A percentile compares a stretch with the other conserved stretches of the same genome.
Evolutionary conservation across 2,797 vertebrate species (phyloP).

Genomic region (Chiloscyllium punctatum): DNA sequence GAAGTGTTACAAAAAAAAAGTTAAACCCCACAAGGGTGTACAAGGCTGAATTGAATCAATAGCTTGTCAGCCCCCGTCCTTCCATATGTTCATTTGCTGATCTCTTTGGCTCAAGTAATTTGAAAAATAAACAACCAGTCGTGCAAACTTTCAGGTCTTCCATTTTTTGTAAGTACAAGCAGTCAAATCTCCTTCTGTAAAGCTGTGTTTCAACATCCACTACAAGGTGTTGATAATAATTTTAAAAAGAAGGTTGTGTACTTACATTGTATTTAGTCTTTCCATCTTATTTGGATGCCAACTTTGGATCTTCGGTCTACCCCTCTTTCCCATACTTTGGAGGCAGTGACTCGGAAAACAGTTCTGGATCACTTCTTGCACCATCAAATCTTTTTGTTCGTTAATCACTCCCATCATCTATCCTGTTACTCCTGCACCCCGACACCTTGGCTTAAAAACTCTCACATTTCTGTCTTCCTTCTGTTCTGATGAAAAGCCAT

Average conservation of each 20-base stretch:
- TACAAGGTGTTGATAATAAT: neutral
- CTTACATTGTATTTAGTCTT: neutral
- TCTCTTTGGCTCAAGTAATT: neutral
- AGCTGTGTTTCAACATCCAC: neutral
- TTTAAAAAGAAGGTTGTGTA: neutral
- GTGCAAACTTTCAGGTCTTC: neutral
- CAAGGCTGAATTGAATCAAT: neutral
- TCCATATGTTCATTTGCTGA: neutral
- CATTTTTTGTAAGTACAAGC: neutral
- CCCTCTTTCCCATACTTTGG: no score
- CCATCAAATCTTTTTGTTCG: no score
- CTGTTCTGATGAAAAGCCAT: no score
- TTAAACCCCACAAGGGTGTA: neutral
- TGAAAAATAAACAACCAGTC: neutral
- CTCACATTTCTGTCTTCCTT: no score
- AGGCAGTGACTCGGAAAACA: no score
- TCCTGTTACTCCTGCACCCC: no score
- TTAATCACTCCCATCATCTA: no score
- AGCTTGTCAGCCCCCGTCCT: neutral
- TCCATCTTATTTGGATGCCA: no score
- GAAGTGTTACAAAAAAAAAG: slow-evolving; percentile 21
- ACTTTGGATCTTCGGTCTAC: no score
- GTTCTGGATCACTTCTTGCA: no score
- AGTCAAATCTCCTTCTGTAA: neutral
- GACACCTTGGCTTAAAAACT: no score